Evolutionary conservation across 2,888 invertebrate genomes (phyloP), one percentile per base, ranked within the genome.

Genomic region (Cephus pygmeus): DNA sequence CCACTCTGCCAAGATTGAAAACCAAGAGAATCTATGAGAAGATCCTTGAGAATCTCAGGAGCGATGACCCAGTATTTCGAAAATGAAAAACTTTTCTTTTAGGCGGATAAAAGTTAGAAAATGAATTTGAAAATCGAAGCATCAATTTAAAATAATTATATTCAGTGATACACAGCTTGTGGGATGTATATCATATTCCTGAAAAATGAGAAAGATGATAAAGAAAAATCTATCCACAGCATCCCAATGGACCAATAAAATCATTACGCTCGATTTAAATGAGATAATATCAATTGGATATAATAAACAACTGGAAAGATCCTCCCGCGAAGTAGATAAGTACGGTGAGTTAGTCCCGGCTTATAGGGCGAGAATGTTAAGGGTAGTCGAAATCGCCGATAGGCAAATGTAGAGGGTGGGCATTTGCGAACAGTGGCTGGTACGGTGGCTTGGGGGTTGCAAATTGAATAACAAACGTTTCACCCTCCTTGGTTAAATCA

Each of bases 401-500:
- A 56, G 56, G 34, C 33, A 71, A 31, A 15, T 34, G 3, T 23
- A 71, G 34, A 74, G 76, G 71, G 56, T 77, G 79, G 80, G 81
- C 83, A 82, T 85, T 83, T 81, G 84, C 78, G 79, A 80, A 81
- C 83, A 82, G 86, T 83, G 82, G 84, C 86, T 87, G 86, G 86
- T 85, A 86, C 84, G 79, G 79, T 77, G 75, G 77, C 75, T 76
- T 80, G 85, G 85, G 35, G 85, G 83, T 85, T 86, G 86, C 87
- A 88, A 90, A 90, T 90, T 90, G 89, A 91, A 91, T 90, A 90
- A 90, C 90, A 89, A 90, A 90, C 86, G 87, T 88, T 56, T 88
- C 88, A 89, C 89, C 90, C 90, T 90, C 85, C 79, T 86, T 78
- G 85, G 87, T 87, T 89, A 89, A 90, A 88, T 90, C 88, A 86